phyloP scores from a whole-genome alignment of 1,140 invertebrate species.

The Gonatopus flavifemur region DNA sequence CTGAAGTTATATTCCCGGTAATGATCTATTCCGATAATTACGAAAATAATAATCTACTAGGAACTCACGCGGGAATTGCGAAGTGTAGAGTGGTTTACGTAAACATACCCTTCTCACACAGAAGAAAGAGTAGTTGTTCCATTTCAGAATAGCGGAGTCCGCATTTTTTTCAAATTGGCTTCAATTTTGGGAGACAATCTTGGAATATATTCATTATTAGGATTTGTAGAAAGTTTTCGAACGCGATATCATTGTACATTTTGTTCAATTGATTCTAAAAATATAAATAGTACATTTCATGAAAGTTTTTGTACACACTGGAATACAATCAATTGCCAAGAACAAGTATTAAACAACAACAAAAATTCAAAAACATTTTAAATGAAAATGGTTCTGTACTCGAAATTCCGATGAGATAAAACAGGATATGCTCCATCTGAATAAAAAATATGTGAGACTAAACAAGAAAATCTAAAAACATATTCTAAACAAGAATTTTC shows the following conservation, averaged over 20 bases:
- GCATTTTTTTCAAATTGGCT: not conserved
- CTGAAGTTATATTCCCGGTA: conserved; percentile 10
- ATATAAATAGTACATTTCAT: not conserved
- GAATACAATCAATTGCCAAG: conserved; percentile 17
- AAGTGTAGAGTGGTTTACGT: conserved; percentile 19
- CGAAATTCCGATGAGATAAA: too few relatives aligned
- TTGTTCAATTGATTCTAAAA: not conserved
- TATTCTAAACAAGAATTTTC: too few relatives aligned
- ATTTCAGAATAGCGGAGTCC: not conserved
- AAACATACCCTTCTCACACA: conserved; percentile 5
- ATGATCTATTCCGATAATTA: conserved; percentile 17
- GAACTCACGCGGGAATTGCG: conserved; percentile 1
- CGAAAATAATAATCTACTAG: conserved; percentile 14
- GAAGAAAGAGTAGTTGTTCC: not conserved
- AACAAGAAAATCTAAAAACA: too few relatives aligned
- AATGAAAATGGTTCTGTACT: too few relatives aligned
- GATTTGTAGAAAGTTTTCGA: not conserved
- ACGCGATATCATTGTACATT: not conserved
- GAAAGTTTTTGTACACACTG: conserved; percentile 5
- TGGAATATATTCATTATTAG: not conserved
- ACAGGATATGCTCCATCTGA: too few relatives aligned
- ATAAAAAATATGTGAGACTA: too few relatives aligned
- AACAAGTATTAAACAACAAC: conserved; percentile 8
- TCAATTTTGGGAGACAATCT: not conserved
- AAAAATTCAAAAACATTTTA: too few relatives aligned